Evolutionary conservation across 1,140 invertebrate genomes (phyloP).

Genomic region (Lithobius niger): DNA sequence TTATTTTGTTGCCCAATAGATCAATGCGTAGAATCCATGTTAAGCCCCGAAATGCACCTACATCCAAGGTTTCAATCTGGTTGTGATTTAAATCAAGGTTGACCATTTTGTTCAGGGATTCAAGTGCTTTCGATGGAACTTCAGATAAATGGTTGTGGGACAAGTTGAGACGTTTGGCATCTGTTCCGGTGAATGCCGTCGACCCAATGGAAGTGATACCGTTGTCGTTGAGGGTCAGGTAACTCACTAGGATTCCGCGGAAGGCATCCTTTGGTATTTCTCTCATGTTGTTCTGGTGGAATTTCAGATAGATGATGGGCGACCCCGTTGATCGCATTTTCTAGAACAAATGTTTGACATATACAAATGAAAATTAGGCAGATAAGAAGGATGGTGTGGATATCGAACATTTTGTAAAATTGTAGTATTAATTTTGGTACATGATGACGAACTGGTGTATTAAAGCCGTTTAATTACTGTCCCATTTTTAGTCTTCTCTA

Average conservation of each 20-base stretch:
- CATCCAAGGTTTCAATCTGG: constrained; percentile 18
- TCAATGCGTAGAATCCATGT: constrained; percentile 19
- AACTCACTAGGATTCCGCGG: constrained; percentile 68
- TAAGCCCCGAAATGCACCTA: constrained; percentile 19
- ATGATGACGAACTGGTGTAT: too few relatives aligned
- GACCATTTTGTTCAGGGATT: constrained; percentile 15
- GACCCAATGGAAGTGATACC: background rate
- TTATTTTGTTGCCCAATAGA: constrained; percentile 23
- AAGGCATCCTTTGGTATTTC: constrained; percentile 72
- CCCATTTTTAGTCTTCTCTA: too few relatives aligned
- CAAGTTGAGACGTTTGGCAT: constrained; percentile 22
- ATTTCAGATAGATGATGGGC: constrained; percentile 66
- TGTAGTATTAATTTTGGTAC: too few relatives aligned
- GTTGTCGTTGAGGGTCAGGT: constrained; percentile 69
- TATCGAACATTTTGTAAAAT: too few relatives aligned
- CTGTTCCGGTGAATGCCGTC: background rate
- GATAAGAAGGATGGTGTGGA: too few relatives aligned
- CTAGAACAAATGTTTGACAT: too few relatives aligned
- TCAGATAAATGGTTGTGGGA: constrained; percentile 20
- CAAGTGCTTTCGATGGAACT: constrained; percentile 18
- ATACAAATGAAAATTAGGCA: too few relatives aligned
- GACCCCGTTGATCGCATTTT: constrained; percentile 15
- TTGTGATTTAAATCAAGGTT: constrained; percentile 22
- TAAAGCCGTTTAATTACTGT: too few relatives aligned
- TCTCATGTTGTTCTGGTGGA: constrained; percentile 64